Conservation (phyloP, 2,888 invertebrate genomes). For the Pandemis cinnamomeana region DNA sequence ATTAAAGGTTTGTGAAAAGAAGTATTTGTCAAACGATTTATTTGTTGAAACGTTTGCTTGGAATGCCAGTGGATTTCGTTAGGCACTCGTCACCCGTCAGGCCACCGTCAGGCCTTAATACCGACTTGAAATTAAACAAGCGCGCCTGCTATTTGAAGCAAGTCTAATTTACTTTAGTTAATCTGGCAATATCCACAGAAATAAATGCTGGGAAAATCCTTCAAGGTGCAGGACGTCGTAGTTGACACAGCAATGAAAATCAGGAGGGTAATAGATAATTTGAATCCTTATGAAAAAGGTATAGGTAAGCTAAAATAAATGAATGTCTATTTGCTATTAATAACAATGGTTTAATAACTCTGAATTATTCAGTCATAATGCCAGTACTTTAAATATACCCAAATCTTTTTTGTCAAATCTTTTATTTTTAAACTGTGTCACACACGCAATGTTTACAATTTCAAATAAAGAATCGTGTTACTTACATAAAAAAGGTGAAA, state of each 20-base stretch:
- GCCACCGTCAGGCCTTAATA: neutral
- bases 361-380: too few relatives aligned
- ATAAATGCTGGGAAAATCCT: neutral
- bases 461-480: conserved; percentile 6
- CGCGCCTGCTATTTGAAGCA: neutral
- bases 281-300: too few relatives aligned
- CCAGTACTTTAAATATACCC: too few relatives aligned
- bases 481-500: neutral
- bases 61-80: too few relatives aligned
- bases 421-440: conserved; percentile 15
- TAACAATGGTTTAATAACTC: too few relatives aligned
- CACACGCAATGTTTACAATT: neutral
- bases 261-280: too few relatives aligned
- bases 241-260: too few relatives aligned
- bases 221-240: neutral
- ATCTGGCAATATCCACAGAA: neutral
- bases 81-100: neutral
- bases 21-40: too few relatives aligned
- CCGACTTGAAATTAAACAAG: neutral
- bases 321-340: too few relatives aligned
- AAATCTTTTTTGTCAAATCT: neutral
- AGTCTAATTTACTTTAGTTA: neutral
- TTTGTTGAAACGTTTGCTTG: too few relatives aligned
- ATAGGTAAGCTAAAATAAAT: too few relatives aligned
- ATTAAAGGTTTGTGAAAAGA: too few relatives aligned